Evolutionary conservation across 2,888 invertebrate species (phyloP).

Genomic region (Dusona sp.): DNA sequence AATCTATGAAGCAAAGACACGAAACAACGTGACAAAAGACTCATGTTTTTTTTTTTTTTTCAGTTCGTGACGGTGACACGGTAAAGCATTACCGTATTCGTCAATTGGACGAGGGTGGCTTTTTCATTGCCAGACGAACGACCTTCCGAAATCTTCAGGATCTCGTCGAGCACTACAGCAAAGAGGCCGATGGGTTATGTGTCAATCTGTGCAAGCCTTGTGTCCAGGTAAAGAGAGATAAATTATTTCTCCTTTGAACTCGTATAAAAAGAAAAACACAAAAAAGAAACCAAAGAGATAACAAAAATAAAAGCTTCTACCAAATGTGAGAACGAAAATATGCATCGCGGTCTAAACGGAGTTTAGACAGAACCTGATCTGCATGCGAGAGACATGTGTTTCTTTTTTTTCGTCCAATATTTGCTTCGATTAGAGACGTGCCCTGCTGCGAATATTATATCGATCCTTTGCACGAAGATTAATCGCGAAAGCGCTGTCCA

Average conservation of each 20-base stretch:
- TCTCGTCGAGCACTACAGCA: constrained; percentile 98
- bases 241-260: constrained; percentile 8
- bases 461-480: constrained; percentile 42
- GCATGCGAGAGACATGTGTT: constrained; percentile 76
- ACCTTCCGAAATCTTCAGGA: constrained; percentile 99
- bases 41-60: constrained; percentile 75
- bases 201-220: constrained; percentile 98
- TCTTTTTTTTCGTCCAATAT: constrained; percentile 51
- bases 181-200: constrained; percentile 99
- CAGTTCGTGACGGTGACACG: constrained; percentile 99
- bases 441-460: constrained; percentile 17
- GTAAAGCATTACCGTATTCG: constrained; percentile 99
- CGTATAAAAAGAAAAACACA: constrained; percentile 19
- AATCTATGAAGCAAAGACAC: neutral
- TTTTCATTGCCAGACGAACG: constrained; percentile 99
- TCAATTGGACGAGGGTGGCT: constrained; percentile 99
- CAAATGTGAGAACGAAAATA: neutral
- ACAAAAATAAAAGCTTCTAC: constrained; percentile 55
- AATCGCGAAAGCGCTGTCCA: constrained; percentile 75
- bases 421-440: constrained; percentile 42
- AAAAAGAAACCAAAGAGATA: constrained; percentile 8
- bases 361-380: constrained; percentile 80
- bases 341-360: constrained; percentile 76
- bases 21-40: neutral
- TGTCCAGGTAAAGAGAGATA: constrained; percentile 90